Evolutionary conservation across 2,888 invertebrate species (phyloP), one percentile per base, ranked within the genome.

Genomic region (Adineta ricciae): DNA sequence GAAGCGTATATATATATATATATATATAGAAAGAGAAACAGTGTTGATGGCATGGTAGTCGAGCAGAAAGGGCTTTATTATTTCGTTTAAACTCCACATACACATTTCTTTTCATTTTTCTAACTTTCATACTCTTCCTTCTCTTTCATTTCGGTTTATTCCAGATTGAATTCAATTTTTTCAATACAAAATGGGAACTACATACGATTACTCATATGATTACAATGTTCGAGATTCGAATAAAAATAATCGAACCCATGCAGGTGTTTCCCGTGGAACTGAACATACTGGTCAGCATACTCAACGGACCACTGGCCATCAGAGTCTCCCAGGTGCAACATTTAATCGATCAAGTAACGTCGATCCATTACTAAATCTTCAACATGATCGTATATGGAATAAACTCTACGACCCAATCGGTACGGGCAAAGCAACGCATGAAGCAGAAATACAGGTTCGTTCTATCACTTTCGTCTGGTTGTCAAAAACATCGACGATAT

Each of bases 311-410:
- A 32, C 32, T 16, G 24, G 64, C 16, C 32, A 64, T 32, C 32
- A 64, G n/a, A n/a, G n/a, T n/a, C n/a, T n/a, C n/a, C n/a, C 46
- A 46, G n/a, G 21, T 41, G 24, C 78, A 78, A 78, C 78, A 41
- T 41, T n/a, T 11, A 21, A 16, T 38, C 78, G 78, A 24, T 16
- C 78, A 78, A 41, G 2, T 41, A 78, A 78, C 41, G 32, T 32
- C 14, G 78, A 78, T 78, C 41, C 78, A 9, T 78, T 78, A 78
- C 24, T n/a, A 7, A 78, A 78, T 41, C 32, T 78, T 16, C 78
- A 78, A 78, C 78, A 78, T 41, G 78, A 78, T 78, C 78, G 78
- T 41, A 78, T 78, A 2, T 78, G 78, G 78, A 36, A 38, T 41
- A 78, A 78, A 78, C 41, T 78, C 24, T 78, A 78, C n/a, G 78